These are phyloP conservation scores for Drosophila bifasciata DNA, from an alignment of 1,140 invertebrate species.

Conservation along the genomic window DNA sequence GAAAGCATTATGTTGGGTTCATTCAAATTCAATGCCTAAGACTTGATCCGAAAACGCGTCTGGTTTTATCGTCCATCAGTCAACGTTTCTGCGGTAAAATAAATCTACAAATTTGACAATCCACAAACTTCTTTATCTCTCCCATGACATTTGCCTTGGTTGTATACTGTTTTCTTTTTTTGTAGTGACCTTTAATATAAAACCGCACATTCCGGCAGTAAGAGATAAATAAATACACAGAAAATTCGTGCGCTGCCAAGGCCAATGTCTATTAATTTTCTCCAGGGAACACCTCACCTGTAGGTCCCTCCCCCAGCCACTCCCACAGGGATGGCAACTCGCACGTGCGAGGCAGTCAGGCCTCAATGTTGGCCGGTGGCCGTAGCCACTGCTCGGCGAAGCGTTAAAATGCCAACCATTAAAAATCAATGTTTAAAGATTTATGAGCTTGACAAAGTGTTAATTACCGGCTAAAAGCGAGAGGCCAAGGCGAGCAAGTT, in stretches of 20 bases:
- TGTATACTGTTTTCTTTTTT: neutral
- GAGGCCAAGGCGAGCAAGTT: slow-evolving; percentile 20
- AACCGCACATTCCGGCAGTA: neutral
- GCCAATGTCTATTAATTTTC: slow-evolving; percentile 45
- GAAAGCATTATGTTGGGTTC: too few relatives aligned
- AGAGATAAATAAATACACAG: slow-evolving; percentile 7
- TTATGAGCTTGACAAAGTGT: slow-evolving; percentile 78
- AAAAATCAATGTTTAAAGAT: slow-evolving; percentile 81
- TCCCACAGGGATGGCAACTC: slow-evolving; percentile 21
- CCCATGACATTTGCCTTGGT: too few relatives aligned
- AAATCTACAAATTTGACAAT: too few relatives aligned
- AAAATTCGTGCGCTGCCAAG: neutral
- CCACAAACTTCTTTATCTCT: too few relatives aligned
- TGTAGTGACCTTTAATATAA: neutral
- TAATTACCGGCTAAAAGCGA: slow-evolving; percentile 62
- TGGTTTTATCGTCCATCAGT: too few relatives aligned
- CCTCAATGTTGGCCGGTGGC: slow-evolving; percentile 1
- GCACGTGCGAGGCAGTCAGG: slow-evolving; percentile 42
- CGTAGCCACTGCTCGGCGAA: slow-evolving; percentile 52
- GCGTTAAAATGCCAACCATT: slow-evolving; percentile 74
- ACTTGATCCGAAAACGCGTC: too few relatives aligned
- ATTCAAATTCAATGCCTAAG: too few relatives aligned
- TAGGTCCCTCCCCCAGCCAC: slow-evolving; percentile 4
- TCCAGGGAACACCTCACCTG: slow-evolving; percentile 29
- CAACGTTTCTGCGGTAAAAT: too few relatives aligned